Evolutionary conservation across 2,113 vertebrate genomes (phyloP), one percentile per base, ranked within the genome.

Genomic region (Tragelaphus scriptus): DNA sequence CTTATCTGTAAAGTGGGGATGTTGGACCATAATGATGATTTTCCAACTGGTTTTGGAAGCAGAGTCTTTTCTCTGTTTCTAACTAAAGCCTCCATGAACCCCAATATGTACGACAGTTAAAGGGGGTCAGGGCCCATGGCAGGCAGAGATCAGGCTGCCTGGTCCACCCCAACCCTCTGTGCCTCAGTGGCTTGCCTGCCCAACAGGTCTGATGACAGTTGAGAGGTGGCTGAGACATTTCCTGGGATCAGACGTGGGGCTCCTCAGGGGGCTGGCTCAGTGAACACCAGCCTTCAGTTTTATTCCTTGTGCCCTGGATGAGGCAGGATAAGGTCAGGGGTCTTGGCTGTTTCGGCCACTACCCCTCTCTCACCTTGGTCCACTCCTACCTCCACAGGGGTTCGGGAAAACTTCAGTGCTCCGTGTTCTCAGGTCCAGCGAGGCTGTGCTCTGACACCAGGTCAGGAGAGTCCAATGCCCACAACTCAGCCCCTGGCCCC

Each of bases 271-370:
- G 44, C 63, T 23, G 2, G 47, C 77, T 63, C 81, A 10, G 51
- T 0, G 2, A 25, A 16, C 12, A 14, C 0, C 6, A 14, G 36
- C 44, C 0, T 0, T 15, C 53, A 5, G 30, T 19, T 5, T 47
- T 26, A 40, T 8, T 84, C 58, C 21, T 13, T 4, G 11, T 2
- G 12, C 13, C 58, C n/a, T 21, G 25, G 32, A 30, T 49, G 44
- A 53, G 81, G 58, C 15, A 6, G 56, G 44, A 3, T 40, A 9
- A 63, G 36, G 63, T 13, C 15, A 6, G 61, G 30, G 23, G 36
- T 17, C 44, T 4, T 8, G 51, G n/a, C 79, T 36, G 21, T 28
- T 6, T 49, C 26, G 36, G 85, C 26, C 15, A 32, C 14, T 6
- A 14, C 2, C 25, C 15, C 25, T n/a, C 40, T 61, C 32, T 79